Evolutionary conservation across 1,140 invertebrate genomes (phyloP).

Genomic region (Chlorops oryzae): DNA sequence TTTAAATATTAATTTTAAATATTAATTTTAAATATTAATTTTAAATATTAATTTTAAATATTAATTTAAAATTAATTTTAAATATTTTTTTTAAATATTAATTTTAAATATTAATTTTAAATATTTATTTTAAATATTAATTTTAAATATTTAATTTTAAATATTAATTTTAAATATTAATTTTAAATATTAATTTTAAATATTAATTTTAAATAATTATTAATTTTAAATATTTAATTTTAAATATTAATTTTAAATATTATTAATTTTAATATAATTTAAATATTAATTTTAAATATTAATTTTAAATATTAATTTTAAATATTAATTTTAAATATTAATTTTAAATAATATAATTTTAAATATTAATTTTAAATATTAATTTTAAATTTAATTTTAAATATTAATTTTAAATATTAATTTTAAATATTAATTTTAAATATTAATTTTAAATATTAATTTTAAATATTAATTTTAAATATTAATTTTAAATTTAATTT

Average conservation of each 20-base stretch:
- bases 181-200: background rate
- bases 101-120: constrained; percentile 1
- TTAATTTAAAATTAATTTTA: background rate
- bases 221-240: constrained; percentile 1
- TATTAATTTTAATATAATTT: background rate
- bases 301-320: no score
- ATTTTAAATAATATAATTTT: no score
- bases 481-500: no score
- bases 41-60: background rate
- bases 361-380: no score
- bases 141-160: background rate
- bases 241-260: background rate
- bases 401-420: no score
- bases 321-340: no score
- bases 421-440: no score
- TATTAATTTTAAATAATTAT: background rate
- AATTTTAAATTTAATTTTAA: no score
- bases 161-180: background rate
- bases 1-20: no score
- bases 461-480: no score
- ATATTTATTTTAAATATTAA: background rate
- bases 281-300: no score
- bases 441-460: no score
- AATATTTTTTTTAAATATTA: background rate
- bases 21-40: background rate